Base-by-base conservation (phyloP, 2,888 invertebrate genomes). In the Leptopterna dolabrata region DNA sequence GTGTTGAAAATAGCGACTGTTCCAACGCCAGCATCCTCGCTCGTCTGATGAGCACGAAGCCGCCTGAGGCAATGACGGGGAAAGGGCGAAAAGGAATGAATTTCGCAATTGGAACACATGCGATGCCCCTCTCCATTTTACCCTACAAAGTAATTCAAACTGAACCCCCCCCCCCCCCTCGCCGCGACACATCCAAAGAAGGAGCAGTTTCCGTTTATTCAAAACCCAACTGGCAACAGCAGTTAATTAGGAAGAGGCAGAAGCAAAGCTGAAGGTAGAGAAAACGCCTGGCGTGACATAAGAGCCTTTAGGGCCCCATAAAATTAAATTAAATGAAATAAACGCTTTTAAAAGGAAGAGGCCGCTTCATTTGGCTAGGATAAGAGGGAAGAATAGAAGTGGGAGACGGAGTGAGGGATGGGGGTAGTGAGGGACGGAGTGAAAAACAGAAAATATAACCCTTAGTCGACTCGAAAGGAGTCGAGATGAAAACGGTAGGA, bases 341-440 rank as follows among this genome's bases (percentile, higher is more conserved):
- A 83, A 83, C 83, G 70, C 83, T 83, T 83, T 83, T 83, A 83
- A 55, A 82, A 78, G 78, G 83, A 83, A n/a, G n/a, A n/a, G n/a
- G 70, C 63, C 83, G 63, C 83, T 83, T 83, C 83, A 83, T 83
- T 83, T 83, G 63, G 63, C 63, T 29, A 19, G 83, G 51, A 70
- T 63, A 70, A 47, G 82, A 43, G 63, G 83, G 41, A 78, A 45
- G 45, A 78, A 63, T 19, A 19, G 63, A 16, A 16, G 9, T 11
- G 45, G 45, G 45, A 45, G 55, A n/a, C n/a, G n/a, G n/a, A n/a
- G n/a, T n/a, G n/a, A n/a, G n/a, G n/a, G n/a, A n/a, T n/a, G n/a
- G n/a, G n/a, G n/a, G n/a, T n/a, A n/a, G n/a, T n/a, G 27, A 27
- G 63, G 63, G 24, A 63, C 63, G 63, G 63, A 63, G 63, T 63